Conservation (phyloP, 2,888 invertebrate species). For the Punctoribates punctum region DNA sequence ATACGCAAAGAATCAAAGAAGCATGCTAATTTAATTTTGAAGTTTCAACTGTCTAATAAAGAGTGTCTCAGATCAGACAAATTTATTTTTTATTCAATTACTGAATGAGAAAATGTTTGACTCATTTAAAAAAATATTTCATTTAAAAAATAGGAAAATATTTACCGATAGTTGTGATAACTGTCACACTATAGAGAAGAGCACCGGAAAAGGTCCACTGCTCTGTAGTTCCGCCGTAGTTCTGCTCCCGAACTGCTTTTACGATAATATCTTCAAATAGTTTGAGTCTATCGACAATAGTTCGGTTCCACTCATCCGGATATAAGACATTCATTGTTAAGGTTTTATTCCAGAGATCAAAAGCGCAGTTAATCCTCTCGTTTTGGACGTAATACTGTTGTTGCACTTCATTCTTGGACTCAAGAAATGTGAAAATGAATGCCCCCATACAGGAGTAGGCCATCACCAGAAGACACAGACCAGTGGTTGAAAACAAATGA, state of each 20-base stretch:
- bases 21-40: no score
- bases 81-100: no score
- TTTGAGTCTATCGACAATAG: slow-evolving; percentile 71
- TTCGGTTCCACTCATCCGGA: slow-evolving; percentile 75
- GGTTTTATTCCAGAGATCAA: slow-evolving; percentile 75
- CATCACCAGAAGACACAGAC: slow-evolving; percentile 55
- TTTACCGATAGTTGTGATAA: slow-evolving; percentile 84
- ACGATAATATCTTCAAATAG: slow-evolving; percentile 76
- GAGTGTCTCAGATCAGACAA: no score
- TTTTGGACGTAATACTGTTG: slow-evolving; percentile 42
- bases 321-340: slow-evolving; percentile 76
- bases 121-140: no score
- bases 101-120: no score
- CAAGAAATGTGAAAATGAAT: slow-evolving; percentile 54
- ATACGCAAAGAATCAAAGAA: no score
- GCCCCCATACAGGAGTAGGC: slow-evolving; percentile 56
- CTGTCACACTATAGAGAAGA: slow-evolving; percentile 75
- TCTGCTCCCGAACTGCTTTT: slow-evolving; percentile 63
- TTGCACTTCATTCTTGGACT: slow-evolving; percentile 51
- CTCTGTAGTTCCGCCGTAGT: slow-evolving; percentile 52
- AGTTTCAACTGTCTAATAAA: no score
- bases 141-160: slow-evolving; percentile 41
- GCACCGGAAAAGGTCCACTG: slow-evolving; percentile 81
- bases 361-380: slow-evolving; percentile 44
- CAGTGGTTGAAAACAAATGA: slow-evolving; percentile 56